A percentile compares a stretch with the other conserved stretches of the same genome.
These are phyloP conservation scores for Ochropleura leucogaster DNA, from an alignment of 2,888 invertebrate genomes.

Conservation along the genomic window DNA sequence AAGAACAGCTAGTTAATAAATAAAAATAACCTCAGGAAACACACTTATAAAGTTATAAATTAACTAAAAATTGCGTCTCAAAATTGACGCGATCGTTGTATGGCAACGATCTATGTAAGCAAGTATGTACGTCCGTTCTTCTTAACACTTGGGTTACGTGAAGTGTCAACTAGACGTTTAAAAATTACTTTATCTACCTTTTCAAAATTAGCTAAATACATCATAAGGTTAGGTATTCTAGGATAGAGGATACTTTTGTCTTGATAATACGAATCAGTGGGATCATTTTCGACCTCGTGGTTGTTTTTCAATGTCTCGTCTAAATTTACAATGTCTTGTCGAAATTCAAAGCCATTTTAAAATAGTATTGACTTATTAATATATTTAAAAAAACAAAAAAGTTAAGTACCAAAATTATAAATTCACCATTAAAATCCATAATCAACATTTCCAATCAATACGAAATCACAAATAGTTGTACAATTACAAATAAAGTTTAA, in stretches of 20 bases:
- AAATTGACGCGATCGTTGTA: too few species aligned
- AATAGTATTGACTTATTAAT: not conserved
- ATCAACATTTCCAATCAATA: conserved; percentile 44
- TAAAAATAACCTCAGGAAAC: too few species aligned
- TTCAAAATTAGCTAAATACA: not conserved
- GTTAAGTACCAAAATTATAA: not conserved
- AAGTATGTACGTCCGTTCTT: too few species aligned
- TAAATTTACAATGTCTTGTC: too few species aligned
- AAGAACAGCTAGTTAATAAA: too few species aligned
- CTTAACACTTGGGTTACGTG: too few species aligned
- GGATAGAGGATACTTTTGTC: not conserved
- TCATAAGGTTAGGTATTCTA: not conserved
- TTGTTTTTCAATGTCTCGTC: too few species aligned
- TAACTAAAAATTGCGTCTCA: too few species aligned
- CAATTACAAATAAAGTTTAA: conserved; percentile 48
- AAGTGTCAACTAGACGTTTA: not conserved
- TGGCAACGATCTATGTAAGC: too few species aligned
- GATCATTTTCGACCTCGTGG: not conserved
- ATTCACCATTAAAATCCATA: not conserved
- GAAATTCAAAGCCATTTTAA: not conserved
- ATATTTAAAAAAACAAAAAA: not conserved
- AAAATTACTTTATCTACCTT: too few species aligned
- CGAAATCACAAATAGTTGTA: conserved; percentile 19
- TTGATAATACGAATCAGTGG: not conserved
- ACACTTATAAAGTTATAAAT: too few species aligned